Base-by-base conservation (phyloP, 2,113 vertebrate genomes). In the Hemiprocne comata region DNA sequence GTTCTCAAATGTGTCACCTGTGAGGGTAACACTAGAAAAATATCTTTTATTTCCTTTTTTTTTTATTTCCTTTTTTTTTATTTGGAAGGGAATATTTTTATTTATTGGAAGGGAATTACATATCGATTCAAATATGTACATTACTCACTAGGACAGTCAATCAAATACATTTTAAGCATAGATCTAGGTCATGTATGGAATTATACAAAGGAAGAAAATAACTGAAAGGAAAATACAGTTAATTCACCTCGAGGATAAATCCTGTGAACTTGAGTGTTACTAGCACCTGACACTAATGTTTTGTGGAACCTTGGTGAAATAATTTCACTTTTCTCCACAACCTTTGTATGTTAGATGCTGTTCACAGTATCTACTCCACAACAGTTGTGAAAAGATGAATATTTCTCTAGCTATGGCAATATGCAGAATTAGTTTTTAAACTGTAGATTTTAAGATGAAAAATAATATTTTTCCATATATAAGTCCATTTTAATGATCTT, bases 1-100 rank as follows among this genome's bases (percentile, higher is more conserved):
- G 60, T 61, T 96, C 87, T 97, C 87, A 94, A 84, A 96, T 82
- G 55, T 95, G 92, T 96, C 74, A 94, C 90, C 69, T 90, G 67
- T 70, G 75, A 96, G 67, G 28, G 23, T 89, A 95, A 83, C 77
- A 79, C 71, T 93, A 36, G 53, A 85, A 94, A 73, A 85, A 18
- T 55, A 94, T 87, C 72, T 55, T 75, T 75, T 58, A 77, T 50
- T 13, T n/a, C 85, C 85, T 64, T 48, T 25, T 75, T 80, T 90
- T 76, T 75, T 74, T 69, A 93, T 97, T 44, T 44, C 86, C 60
- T 42, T 25, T 75, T 80, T 91, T 74, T 75, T 74, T 69, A 93
- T 97, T n/a, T n/a, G n/a, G n/a, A n/a, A n/a, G n/a, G n/a, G n/a
- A n/a, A n/a, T n/a, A n/a, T n/a, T n/a, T n/a, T n/a, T n/a, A n/a